Base-by-base conservation (phyloP, 2,888 invertebrate genomes). In the Elmis aenea region DNA sequence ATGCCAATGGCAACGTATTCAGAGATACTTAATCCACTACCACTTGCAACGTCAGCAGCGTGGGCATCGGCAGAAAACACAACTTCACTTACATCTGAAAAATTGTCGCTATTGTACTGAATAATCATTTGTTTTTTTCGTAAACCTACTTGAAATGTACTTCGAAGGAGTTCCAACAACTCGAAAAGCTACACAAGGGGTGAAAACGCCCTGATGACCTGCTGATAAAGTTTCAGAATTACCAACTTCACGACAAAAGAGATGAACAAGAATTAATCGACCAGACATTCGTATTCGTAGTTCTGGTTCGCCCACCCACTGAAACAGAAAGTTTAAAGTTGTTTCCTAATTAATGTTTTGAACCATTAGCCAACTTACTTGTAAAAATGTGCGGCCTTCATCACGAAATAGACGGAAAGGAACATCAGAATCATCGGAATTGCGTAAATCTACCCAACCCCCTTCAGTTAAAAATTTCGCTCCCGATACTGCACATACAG, bases 261-360 rank as follows among this genome's bases (percentile, higher is more conserved):
- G 69, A 46, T 85, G 79, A 6, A 88, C 85, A 33, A 89, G 74
- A 56, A 91, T 80, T 31, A 91, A 74, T 28, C 88, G 79, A 1
- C 91, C 91, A 41, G 86, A 81, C 75, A 90, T 84, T 46, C 80
- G 77, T 16, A 75, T 71, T 13, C 87, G 78, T 20, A 89, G 69
- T 34, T 85, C 85, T 8, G 82, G 69, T 60, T 89, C 87, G 3
- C 91, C 91, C 44, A 83, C 77, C 91, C 91, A 91, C 85, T 90
- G 67, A 10, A 73, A 70, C 44, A 41, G 38, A 39, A 26, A 21
- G 9, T 29, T 18, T 29, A 12, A 29, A 18, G 5, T n/a, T n/a
- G n/a, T n/a, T n/a, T n/a, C n/a, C 9, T 24, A 24, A 24, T n/a
- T 24, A n/a, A 5, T 24, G 24, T 24, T 6, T 5, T 9, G 24